Percentiles rank a stretch among this genome's conserved stretches.
Conservation (phyloP, 2,888 invertebrate genomes). For the Drosophila stalkeri region DNA sequence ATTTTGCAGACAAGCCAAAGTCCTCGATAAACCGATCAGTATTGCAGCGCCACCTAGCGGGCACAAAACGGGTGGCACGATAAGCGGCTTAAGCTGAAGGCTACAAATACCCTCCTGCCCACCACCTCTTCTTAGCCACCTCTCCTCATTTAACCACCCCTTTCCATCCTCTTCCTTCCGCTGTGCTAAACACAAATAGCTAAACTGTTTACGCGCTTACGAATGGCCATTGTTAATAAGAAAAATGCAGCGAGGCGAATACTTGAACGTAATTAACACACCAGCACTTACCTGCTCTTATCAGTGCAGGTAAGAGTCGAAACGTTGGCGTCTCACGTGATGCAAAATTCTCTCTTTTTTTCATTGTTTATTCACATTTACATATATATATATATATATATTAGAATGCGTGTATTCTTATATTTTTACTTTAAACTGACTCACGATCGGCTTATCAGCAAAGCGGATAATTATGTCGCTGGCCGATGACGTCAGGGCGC, state of each 20-base stretch:
- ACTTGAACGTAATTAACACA: conserved; percentile 8
- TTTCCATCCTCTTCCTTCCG: background rate
- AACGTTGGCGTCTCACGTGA: conserved; percentile 17
- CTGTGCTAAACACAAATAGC: background rate
- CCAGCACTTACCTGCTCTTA: conserved; percentile 6
- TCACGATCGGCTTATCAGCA: conserved; percentile 44
- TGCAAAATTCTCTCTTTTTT: conserved; percentile 1
- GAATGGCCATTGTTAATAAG: conserved; percentile 20
- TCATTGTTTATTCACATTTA: background rate
- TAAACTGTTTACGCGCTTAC: conserved; percentile 35
- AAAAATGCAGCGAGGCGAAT: conserved; percentile 18
- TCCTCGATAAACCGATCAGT: conserved; percentile 50
- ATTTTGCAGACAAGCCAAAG: conserved; percentile 50
- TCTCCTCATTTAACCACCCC: too few species aligned
- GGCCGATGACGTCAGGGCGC: conserved; percentile 38
- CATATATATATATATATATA: background rate
- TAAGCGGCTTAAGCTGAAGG: conserved; percentile 67
- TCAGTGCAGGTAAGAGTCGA: background rate
- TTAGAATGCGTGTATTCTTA: background rate
- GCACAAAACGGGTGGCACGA: conserved; percentile 36
- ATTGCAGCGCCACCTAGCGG: conserved; percentile 28
- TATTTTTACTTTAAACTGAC: conserved; percentile 25
- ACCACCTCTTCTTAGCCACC: background rate
- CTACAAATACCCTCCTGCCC: conserved; percentile 1
- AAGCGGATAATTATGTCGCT: conserved; percentile 7